phyloP scores from a whole-genome alignment of 1,140 invertebrate genomes.

The Chrysopa pallens region DNA sequence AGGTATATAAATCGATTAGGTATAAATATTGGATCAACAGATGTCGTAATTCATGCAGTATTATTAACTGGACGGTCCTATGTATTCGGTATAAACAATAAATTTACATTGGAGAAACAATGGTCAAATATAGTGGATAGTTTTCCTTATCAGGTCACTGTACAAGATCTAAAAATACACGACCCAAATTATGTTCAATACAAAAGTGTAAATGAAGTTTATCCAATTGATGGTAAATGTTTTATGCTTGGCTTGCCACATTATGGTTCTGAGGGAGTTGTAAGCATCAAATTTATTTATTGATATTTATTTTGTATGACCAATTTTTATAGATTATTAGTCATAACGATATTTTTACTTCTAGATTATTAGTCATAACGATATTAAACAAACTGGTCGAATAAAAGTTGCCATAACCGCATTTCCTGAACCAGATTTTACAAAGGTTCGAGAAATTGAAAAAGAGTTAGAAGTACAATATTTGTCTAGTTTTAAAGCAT shows the following conservation, averaged over 20 bases:
- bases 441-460: slow-evolving; percentile 13
- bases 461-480: slow-evolving; percentile 16
- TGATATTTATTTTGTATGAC: neutral
- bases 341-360: slow-evolving; percentile 1
- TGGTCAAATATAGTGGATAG: slow-evolving; percentile 35
- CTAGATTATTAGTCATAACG: neutral
- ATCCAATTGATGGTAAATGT: slow-evolving; percentile 39
- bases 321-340: too few species aligned
- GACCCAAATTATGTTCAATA: slow-evolving; percentile 18
- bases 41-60: slow-evolving; percentile 53
- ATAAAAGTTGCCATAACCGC: slow-evolving; percentile 23
- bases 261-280: slow-evolving; percentile 62
- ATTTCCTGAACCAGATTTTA: slow-evolving; percentile 23
- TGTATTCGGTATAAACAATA: slow-evolving; percentile 28
- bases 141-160: slow-evolving; percentile 51
- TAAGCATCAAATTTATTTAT: slow-evolving; percentile 19
- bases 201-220: slow-evolving; percentile 46
- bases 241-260: slow-evolving; percentile 64
- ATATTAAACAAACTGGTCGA: slow-evolving; percentile 12
- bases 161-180: slow-evolving; percentile 38
- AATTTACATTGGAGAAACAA: slow-evolving; percentile 46
- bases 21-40: slow-evolving; percentile 54
- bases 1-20: slow-evolving; percentile 45
- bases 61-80: slow-evolving; percentile 49
- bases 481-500: slow-evolving; percentile 15